Conservation (phyloP, 2,888 invertebrate species). For the Drosophila dives region DNA sequence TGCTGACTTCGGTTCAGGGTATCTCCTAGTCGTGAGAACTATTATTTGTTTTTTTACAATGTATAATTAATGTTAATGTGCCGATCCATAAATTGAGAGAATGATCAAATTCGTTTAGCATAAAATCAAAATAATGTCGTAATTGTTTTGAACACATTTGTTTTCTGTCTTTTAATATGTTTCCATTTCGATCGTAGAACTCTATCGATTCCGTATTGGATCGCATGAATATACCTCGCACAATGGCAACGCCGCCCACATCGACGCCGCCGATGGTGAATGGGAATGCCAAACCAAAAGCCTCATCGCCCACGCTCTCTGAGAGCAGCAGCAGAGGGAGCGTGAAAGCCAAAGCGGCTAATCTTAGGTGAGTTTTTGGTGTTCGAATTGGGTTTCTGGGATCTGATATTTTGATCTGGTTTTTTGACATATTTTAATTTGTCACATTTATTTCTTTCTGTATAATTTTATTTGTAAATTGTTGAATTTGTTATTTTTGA, state of each 20-base stretch:
- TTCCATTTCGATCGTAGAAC: conserved; percentile 83
- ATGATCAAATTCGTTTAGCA: not conserved
- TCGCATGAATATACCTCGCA: conserved; percentile 78
- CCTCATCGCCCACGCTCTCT: conserved; percentile 82
- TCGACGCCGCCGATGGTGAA: conserved; percentile 18
- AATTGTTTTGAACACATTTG: conserved; percentile 17
- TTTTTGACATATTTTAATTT: conserved; percentile 6
- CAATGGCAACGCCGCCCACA: conserved; percentile 53
- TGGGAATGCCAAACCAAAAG: conserved; percentile 61
- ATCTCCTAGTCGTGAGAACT: not conserved
- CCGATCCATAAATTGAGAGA: not conserved
- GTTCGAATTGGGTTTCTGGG: not conserved
- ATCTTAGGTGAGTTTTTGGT: conserved; percentile 80
- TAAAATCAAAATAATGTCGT: not conserved
- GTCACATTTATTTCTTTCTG: conserved; percentile 17
- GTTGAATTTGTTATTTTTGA: conserved; percentile 50
- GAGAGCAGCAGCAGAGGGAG: conserved; percentile 80
- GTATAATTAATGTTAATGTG: not conserved
- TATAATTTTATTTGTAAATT: conserved; percentile 30
- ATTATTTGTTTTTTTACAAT: not conserved
- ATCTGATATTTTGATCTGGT: conserved; percentile 16
- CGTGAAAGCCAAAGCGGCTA: conserved; percentile 84
- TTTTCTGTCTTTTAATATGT: not conserved
- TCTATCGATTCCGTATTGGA: conserved; percentile 87
- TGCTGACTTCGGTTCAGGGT: not conserved